Percentiles rank a stretch among this genome's conserved stretches.
Evolutionary conservation across 1,140 invertebrate genomes (phyloP).

Genomic region (Globodera rostochiensis): DNA sequence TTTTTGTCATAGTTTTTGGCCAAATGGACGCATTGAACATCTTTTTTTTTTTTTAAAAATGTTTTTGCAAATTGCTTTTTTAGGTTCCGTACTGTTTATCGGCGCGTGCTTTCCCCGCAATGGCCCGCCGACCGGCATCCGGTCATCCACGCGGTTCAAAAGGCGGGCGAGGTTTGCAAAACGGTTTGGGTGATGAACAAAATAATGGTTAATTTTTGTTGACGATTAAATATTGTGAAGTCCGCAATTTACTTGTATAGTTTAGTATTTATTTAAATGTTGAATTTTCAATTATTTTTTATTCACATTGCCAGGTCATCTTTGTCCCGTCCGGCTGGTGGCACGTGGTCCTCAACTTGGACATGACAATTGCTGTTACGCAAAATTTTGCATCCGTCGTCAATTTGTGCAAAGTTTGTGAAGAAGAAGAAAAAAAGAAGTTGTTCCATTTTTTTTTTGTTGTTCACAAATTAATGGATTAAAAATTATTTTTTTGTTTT

Average conservation of each 20-base stretch:
- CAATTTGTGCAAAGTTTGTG: slow-evolving; percentile 86
- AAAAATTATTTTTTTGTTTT: neutral
- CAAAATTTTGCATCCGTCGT: slow-evolving; percentile 95
- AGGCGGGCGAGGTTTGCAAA: slow-evolving; percentile 77
- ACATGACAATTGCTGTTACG: slow-evolving; percentile 92
- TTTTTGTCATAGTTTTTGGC: too few relatives aligned
- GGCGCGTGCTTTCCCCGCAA: slow-evolving; percentile 74
- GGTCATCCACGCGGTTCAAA: slow-evolving; percentile 87
- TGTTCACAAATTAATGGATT: neutral
- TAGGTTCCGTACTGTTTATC: slow-evolving; percentile 96
- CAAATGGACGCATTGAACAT: neutral
- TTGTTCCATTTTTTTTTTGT: neutral
- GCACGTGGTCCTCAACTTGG: slow-evolving; percentile 96
- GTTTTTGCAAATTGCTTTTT: slow-evolving; percentile 75
- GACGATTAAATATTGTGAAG: too few relatives aligned
- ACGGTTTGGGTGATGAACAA: too few relatives aligned
- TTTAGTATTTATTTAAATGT: too few relatives aligned
- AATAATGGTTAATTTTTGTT: too few relatives aligned
- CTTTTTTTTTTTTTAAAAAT: slow-evolving; percentile 8
- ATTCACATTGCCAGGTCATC: slow-evolving; percentile 72
- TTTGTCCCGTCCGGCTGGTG: slow-evolving; percentile 85
- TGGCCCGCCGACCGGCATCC: slow-evolving; percentile 43
- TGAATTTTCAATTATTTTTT: neutral
- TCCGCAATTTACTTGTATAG: too few relatives aligned
- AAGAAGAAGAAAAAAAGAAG: slow-evolving; percentile 68